Evolutionary conservation across 2,888 invertebrate species (phyloP), one percentile per base, ranked within the genome.

Genomic region (Hipparchia semele): DNA sequence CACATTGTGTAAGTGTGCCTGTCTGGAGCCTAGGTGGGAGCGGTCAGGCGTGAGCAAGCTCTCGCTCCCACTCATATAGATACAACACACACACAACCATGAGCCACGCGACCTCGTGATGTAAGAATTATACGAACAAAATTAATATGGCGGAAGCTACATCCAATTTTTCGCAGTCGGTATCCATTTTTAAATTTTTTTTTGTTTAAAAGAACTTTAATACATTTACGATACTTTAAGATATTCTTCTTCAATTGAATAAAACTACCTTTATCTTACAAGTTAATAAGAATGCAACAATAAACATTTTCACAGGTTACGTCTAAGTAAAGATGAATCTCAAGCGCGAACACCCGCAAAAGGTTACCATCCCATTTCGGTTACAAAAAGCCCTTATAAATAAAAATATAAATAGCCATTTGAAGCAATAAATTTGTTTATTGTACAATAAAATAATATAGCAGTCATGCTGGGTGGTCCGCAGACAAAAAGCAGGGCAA

Each of bases 371-470:
- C 62, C 62, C 70, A 64, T 86, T 81, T 82, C 76, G 83, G 80
- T 84, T 87, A 91, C 88, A 90, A 90, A 89, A 89, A 89, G 81
- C 87, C 86, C 88, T 91, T 90, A 91, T 90, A 91, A 92, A 92
- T 91, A 92, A 91, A 92, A 91, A 89, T 88, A 91, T 89, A 91
- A 91, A 92, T 89, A 92, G 87, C 87, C 92, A 90, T 92, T 90
- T 92, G 90, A 88, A 89, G 92, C 89, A 91, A 92, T 93, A 93
- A 94, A 94, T 93, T 91, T 91, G 90, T 94, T 94, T 92, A 93
- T 92, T 89, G 91, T 92, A 92, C 90, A 92, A 93, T 93, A 94
- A 94, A 93, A 92, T 93, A 92, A 93, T 92, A 89, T 89, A 87
- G 89, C 88, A 85, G 86, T 84, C 92, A 86, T 86, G 87, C 82